Evolutionary conservation across 2,888 invertebrate species (phyloP).

Genomic region (Timema podura): DNA sequence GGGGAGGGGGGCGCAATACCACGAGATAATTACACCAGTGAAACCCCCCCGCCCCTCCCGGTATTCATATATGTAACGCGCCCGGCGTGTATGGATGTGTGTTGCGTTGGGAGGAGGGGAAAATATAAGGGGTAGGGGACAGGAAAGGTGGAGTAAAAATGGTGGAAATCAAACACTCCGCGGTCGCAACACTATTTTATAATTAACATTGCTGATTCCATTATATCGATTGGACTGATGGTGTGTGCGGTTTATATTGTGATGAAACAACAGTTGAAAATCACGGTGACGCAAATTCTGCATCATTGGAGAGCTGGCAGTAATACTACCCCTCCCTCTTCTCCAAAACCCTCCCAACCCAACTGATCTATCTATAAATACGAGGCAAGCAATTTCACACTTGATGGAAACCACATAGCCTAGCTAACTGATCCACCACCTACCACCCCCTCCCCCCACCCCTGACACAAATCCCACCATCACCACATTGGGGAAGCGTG

Average conservation of each 20-base stretch:
- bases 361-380: conserved; percentile 30
- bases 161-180: conserved; percentile 31
- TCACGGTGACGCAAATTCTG: conserved; percentile 31
- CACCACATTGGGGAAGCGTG: too few relatives aligned
- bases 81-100: too few relatives aligned
- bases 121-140: too few relatives aligned
- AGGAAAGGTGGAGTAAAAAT: conserved; percentile 28
- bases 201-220: conserved; percentile 32
- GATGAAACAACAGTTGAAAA: conserved; percentile 29
- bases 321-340: conserved; percentile 23
- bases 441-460: too few relatives aligned
- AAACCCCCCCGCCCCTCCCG: conserved; percentile 26
- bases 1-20: conserved; percentile 29
- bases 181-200: conserved; percentile 31
- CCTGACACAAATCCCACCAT: too few relatives aligned
- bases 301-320: conserved; percentile 29
- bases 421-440: too few relatives aligned
- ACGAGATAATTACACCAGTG: conserved; percentile 27
- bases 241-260: conserved; percentile 27
- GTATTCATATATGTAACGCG: too few relatives aligned
- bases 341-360: conserved; percentile 17
- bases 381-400: conserved; percentile 33
- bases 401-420: conserved; percentile 31
- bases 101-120: too few relatives aligned
- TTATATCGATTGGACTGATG: conserved; percentile 29